Evolutionary conservation across 2,113 vertebrate species (phyloP), one percentile per base, ranked within the genome.

Genomic region (Bungarus multicinctus): DNA sequence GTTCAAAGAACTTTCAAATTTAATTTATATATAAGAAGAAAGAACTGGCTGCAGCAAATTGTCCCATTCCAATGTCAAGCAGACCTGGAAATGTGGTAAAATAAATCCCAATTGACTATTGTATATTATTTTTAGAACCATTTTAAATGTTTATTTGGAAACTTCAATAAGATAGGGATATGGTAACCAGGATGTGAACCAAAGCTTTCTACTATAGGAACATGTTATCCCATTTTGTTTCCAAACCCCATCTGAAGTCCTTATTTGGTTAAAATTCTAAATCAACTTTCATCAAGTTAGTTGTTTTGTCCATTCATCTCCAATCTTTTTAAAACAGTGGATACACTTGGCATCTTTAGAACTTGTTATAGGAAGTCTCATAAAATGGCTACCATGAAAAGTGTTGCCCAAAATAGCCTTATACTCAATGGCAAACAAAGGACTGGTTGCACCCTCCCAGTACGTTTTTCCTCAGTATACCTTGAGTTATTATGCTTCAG

Each of bases 1-100:
- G 23, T 90, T 57, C 39, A 81, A 91, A 95, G 93, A 30, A 43
- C 81, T 55, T n/a, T 58, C 58, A 50, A 34, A 64, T 53, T 57
- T 57, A 43, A 60, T 85, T 85, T 23, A 34, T 60, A 64, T 39
- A 53, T 30, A 39, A 93, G 89, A n/a, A 47, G 34, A 64, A 93
- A 57, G 25, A 89, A 25, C 39, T 39, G 27, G 11, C 60, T n/a
- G 30, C 11, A n/a, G 11, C 30, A n/a, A 64, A 64, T 64, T 30
- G 60, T 64, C 60, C 60, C 60, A 34, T 74, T 74, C n/a, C 2
- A 0, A 39, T 74, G 69, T 39, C 69, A 39, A 34, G 69, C 16
- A 74, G 16, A 34, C 16, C n/a, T 74, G 69, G 69, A 74, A 74
- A 74, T 74, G 69, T 74, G 5, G 69, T 74, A 34, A 74, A 74